phyloP scores from a whole-genome alignment of 2,113 vertebrate species.

The Boulengeromyrus knoepffleri region DNA sequence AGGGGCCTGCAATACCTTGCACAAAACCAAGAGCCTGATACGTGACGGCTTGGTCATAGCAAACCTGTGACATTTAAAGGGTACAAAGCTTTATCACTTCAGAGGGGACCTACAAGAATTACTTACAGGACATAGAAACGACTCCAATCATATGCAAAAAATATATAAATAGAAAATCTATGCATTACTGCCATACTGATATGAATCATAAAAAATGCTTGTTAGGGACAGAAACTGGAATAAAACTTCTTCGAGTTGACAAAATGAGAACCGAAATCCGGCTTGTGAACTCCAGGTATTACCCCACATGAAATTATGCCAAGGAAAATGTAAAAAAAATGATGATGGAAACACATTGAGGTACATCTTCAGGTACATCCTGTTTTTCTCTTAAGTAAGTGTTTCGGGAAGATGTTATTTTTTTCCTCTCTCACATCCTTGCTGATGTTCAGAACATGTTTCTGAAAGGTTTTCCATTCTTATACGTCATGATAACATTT shows the following conservation, averaged over 20 bases:
- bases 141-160: neutral
- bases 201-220: neutral
- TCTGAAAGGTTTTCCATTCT: neutral
- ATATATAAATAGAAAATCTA: neutral
- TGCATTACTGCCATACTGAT: neutral
- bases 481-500: neutral
- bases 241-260: neutral
- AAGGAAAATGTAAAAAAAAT: neutral
- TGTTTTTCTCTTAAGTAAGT: neutral
- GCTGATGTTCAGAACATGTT: neutral
- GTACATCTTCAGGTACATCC: neutral
- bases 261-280: neutral
- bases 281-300: neutral
- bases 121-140: neutral
- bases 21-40: neutral
- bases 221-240: neutral
- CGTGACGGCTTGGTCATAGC: neutral
- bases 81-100: neutral
- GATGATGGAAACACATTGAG: neutral
- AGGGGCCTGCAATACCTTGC: neutral
- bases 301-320: neutral
- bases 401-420: neutral
- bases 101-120: neutral
- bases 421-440: neutral
- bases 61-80: neutral